A percentile compares a stretch with the other conserved stretches of the same genome.
Conservation (phyloP, 2,888 invertebrate species). For the Ennomos erosarius region DNA sequence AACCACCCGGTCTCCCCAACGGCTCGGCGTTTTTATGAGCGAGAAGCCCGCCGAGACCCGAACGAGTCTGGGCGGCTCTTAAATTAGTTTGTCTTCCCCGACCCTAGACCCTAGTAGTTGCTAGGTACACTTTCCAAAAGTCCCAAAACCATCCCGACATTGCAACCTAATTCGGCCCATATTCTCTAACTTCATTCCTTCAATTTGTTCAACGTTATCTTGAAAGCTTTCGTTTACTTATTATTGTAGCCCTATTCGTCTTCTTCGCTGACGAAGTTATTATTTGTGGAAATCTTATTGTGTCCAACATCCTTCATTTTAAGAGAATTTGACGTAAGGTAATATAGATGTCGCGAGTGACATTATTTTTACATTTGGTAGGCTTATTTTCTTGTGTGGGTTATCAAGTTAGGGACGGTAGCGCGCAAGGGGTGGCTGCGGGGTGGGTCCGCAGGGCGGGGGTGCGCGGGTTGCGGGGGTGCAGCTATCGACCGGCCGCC, state of each 20-base stretch:
- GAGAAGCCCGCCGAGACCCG: constrained; percentile 73
- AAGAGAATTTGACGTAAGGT: constrained; percentile 52
- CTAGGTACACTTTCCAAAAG: constrained; percentile 51
- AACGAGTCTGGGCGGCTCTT: constrained; percentile 72
- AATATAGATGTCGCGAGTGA: constrained; percentile 70
- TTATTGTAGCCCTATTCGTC: background rate
- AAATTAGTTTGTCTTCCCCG: constrained; percentile 72
- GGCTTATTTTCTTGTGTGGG: constrained; percentile 82
- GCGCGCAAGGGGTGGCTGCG: constrained; percentile 67
- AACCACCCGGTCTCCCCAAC: constrained; percentile 68
- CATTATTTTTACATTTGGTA: constrained; percentile 83
- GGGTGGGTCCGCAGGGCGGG: constrained; percentile 79
- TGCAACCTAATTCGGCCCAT: background rate
- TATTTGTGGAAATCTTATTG: background rate
- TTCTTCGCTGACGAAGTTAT: too few species aligned
- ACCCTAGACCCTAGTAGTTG: constrained; percentile 56
- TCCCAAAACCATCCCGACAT: constrained; percentile 1
- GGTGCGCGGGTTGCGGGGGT: constrained; percentile 70
- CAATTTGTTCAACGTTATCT: background rate
- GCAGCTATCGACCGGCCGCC: constrained; percentile 86
- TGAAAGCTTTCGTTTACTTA: background rate
- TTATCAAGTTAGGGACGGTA: constrained; percentile 82
- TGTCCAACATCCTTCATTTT: constrained; percentile 35
- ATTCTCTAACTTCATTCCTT: background rate
- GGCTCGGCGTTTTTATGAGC: constrained; percentile 78